Evolutionary conservation across 2,797 vertebrate species (phyloP).

Genomic region (Siniperca obscura): DNA sequence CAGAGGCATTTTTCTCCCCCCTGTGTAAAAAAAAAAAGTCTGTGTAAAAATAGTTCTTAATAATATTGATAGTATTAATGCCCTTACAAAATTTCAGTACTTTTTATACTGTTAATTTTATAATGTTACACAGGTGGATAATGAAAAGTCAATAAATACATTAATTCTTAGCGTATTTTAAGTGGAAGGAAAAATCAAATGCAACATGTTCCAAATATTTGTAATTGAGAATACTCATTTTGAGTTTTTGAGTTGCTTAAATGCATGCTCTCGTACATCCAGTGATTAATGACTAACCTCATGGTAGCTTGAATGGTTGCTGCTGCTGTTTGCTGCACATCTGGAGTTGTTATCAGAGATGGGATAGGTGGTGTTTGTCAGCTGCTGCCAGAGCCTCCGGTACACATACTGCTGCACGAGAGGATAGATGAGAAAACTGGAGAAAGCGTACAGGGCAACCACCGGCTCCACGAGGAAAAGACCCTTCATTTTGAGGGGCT

Average conservation of each 20-base stretch:
- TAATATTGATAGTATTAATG: neutral
- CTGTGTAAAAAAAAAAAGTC: too few relatives aligned
- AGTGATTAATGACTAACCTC: constrained; percentile 66
- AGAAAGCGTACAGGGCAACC: constrained; percentile 90
- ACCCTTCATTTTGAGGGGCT: constrained; percentile 84
- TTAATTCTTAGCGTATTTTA: neutral
- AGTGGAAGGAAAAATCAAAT: neutral
- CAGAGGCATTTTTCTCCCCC: neutral
- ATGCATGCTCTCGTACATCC: neutral
- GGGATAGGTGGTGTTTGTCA: constrained; percentile 87
- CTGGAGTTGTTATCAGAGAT: constrained; percentile 76
- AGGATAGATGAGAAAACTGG: constrained; percentile 82
- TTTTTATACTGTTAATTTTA: neutral
- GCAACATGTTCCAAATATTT: neutral
- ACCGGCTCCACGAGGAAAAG: constrained; percentile 90
- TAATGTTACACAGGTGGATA: neutral
- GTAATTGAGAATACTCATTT: neutral
- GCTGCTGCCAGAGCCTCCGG: constrained; percentile 89
- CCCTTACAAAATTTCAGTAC: neutral
- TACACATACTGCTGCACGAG: constrained; percentile 93
- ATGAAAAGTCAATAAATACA: neutral
- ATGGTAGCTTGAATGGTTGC: constrained; percentile 70
- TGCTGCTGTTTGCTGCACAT: constrained; percentile 77
- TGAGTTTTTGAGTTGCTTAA: too few relatives aligned
- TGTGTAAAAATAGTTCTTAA: neutral